These are phyloP conservation scores for Microctonus aethiopoides DNA, from an alignment of 2,888 invertebrate species.

Conservation along the genomic window DNA sequence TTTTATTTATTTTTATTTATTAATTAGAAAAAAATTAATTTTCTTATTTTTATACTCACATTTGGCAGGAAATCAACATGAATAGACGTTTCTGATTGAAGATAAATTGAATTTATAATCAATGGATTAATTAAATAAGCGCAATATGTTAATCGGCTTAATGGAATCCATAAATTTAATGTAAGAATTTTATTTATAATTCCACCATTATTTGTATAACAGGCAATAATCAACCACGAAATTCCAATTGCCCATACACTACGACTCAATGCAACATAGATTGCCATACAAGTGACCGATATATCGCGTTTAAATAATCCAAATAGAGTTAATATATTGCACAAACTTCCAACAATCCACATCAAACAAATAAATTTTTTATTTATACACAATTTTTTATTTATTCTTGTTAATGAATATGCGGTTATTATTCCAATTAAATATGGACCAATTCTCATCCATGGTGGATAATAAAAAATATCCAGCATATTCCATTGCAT, in stretches of 20 bases:
- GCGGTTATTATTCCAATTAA: conserved; percentile 67
- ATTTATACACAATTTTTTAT: conserved; percentile 50
- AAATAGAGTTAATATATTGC: conserved; percentile 67
- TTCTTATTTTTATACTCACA: conserved; percentile 55
- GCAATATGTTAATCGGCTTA: conserved; percentile 72
- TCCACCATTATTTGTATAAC: conserved; percentile 70
- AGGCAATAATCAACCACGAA: conserved; percentile 72
- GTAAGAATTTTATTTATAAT: conserved; percentile 63
- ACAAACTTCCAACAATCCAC: conserved; percentile 64
- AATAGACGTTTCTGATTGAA: conserved; percentile 55
- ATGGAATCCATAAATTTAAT: conserved; percentile 57
- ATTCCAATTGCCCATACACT: conserved; percentile 70
- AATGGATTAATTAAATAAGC: conserved; percentile 73
- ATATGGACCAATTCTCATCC: conserved; percentile 64
- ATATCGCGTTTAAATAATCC: conserved; percentile 66
- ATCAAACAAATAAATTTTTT: conserved; percentile 54
- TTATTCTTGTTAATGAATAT: conserved; percentile 63
- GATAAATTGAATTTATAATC: conserved; percentile 68
- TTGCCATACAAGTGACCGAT: conserved; percentile 66
- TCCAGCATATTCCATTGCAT: conserved; percentile 62
- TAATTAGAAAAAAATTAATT: conserved; percentile 20
- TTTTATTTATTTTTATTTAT: too few species aligned
- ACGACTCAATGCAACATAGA: conserved; percentile 69
- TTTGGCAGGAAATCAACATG: conserved; percentile 59
- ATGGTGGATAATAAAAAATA: conserved; percentile 64